Conservation (phyloP, 2,113 vertebrate genomes). For the Syngnathus scovelli region DNA sequence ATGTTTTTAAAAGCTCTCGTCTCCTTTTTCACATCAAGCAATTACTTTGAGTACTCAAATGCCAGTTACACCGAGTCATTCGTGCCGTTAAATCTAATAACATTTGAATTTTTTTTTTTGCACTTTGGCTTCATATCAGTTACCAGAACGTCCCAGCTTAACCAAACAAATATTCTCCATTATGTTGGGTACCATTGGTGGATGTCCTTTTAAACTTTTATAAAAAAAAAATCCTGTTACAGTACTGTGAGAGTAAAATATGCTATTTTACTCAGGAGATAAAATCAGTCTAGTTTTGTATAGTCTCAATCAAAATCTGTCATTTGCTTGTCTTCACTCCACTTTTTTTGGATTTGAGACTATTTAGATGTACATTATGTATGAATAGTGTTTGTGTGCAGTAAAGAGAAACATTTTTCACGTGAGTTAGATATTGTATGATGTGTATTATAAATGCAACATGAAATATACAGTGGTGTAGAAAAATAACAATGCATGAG, state of each 20-base stretch:
- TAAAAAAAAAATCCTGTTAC: neutral
- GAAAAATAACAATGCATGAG: too few relatives aligned
- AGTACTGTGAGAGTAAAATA: neutral
- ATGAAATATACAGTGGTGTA: neutral
- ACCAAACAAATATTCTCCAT: neutral
- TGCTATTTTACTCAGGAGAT: neutral
- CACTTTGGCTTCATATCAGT: neutral
- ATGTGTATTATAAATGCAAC: neutral
- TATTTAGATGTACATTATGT: conserved; percentile 25
- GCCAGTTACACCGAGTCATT: neutral
- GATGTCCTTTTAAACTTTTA: neutral
- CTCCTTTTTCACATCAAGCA: neutral
- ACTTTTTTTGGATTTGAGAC: neutral
- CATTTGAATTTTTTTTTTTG: neutral
- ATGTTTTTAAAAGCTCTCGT: conserved; percentile 7
- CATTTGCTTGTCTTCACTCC: conserved; percentile 9
- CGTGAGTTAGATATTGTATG: neutral
- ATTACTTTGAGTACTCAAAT: conserved; percentile 7
- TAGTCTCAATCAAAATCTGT: neutral
- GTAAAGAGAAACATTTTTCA: conserved; percentile 21
- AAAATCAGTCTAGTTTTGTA: neutral
- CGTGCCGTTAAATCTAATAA: neutral
- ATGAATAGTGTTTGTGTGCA: conserved; percentile 26
- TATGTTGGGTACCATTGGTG: neutral
- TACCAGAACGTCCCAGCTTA: neutral